Conservation (phyloP, 2,113 vertebrate genomes). For the Fulmarus glacialis region DNA sequence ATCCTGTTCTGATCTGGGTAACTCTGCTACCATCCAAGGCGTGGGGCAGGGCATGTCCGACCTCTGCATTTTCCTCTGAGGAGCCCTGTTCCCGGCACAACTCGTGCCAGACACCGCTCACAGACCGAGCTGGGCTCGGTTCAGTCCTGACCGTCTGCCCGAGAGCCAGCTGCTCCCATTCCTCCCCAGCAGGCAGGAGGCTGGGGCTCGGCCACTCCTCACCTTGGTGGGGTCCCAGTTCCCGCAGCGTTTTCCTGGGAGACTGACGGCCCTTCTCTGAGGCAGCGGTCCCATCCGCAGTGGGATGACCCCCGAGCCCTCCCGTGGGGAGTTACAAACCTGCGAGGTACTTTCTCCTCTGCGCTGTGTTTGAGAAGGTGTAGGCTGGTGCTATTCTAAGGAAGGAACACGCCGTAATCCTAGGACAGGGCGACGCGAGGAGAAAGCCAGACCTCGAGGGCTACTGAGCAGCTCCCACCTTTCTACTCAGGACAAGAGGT, state of each 20-base stretch:
- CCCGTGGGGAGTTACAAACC: neutral
- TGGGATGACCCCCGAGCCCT: neutral
- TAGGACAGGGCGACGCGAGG: neutral
- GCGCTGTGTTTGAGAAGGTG: neutral
- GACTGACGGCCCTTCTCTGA: neutral
- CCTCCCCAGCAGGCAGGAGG: neutral
- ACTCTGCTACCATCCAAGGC: neutral
- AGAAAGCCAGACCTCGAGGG: neutral
- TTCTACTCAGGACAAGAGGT: neutral
- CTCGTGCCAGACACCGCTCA: neutral
- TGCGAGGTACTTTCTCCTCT: neutral
- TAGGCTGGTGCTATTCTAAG: neutral
- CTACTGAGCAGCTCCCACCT: neutral
- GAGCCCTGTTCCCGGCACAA: neutral
- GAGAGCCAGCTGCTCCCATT: neutral
- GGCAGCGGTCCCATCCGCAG: neutral
- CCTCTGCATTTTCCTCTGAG: neutral
- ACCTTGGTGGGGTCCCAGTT: fast-evolving
- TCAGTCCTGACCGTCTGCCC: neutral
- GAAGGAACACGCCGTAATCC: neutral
- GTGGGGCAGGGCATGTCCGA: fast-evolving
- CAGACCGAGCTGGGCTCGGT: neutral
- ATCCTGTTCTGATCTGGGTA: neutral
- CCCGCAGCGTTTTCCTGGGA: neutral
- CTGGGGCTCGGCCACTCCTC: neutral